Conservation (phyloP, 2,113 vertebrate genomes). For the Melanostigma gelatinosum region DNA sequence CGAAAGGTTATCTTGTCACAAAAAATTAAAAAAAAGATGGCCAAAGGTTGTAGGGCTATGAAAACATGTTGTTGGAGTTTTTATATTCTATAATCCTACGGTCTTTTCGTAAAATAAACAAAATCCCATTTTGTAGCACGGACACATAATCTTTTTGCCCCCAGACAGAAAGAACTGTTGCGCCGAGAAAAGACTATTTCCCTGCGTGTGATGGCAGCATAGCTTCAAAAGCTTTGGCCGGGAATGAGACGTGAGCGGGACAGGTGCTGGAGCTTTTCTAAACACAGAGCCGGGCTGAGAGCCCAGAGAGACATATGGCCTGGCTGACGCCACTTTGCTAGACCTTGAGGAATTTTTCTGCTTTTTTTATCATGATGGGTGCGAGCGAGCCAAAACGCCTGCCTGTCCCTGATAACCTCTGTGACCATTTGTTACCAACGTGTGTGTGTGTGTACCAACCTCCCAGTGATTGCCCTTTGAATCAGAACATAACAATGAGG, state of each 20-base stretch:
- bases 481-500: not conserved
- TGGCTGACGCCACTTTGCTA: conserved; percentile 61
- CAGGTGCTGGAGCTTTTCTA: conserved; percentile 58
- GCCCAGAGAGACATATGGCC: conserved; percentile 56
- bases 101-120: conserved; percentile 1
- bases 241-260: conserved; percentile 37
- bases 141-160: conserved; percentile 3
- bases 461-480: not conserved
- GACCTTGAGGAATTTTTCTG: conserved; percentile 71
- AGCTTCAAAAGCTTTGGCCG: conserved; percentile 1
- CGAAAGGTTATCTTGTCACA: not conserved
- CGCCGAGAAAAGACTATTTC: conserved; percentile 9
- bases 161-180: conserved; percentile 12
- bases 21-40: not conserved
- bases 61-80: not conserved
- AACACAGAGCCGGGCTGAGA: conserved; percentile 43
- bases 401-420: conserved; percentile 48
- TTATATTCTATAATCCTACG: not conserved
- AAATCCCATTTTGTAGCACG: conserved; percentile 8
- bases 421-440: conserved; percentile 37
- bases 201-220: not conserved
- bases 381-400: conserved; percentile 28
- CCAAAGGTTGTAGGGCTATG: not conserved
- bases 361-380: conserved; percentile 60
- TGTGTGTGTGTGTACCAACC: conserved; percentile 6